Base-by-base conservation (phyloP, 1,140 invertebrate genomes). In the Gyrodactylus bullatarudis region DNA sequence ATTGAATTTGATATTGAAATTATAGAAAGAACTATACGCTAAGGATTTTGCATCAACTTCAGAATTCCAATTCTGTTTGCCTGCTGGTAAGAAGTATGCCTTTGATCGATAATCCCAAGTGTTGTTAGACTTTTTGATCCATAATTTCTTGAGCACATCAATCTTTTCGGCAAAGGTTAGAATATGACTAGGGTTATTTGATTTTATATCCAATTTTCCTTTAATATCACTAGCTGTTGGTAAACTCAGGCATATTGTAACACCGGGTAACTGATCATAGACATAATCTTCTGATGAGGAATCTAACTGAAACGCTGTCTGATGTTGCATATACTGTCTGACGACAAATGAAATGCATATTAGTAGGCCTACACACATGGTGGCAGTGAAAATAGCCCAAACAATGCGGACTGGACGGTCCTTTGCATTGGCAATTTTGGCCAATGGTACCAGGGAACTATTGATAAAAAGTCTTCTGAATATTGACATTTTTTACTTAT, bases 331-430 rank as follows among this genome's bases (percentile, higher is more conserved):
- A 71, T 71, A 71, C n/a, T 71, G 70, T 1, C 24, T 71, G 8
- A 71, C 70, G 1, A 71, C 70, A 1, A 71, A 24, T 25, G 21
- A 21, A 1, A 71, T 71, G 24, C 70, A 71, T 20, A 71, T 24
- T 71, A 71, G n/a, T 2, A 71, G 24, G 1, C 70, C 70, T 2
- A 26, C 24, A 1, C 22, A 20, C 70, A 71, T 71, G 1, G 70
- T 71, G 1, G 24, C 24, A 20, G 70, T 23, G 70, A 71, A 71
- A 16, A 71, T 71, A 25, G 24, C 24, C 70, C 70, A 71, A 71
- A 71, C 21, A 25, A 71, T 71, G 22, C 70, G 20, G 8, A 71
- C 24, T 8, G 70, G 24, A 23, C 24, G 21, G 23, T 24, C 24
- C 2, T n/a, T 21, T 1, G 70, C 70, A 25, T 71, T 71, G 1